phyloP scores from a whole-genome alignment of 2,888 invertebrate genomes.

The Agapetus fuscipes region DNA sequence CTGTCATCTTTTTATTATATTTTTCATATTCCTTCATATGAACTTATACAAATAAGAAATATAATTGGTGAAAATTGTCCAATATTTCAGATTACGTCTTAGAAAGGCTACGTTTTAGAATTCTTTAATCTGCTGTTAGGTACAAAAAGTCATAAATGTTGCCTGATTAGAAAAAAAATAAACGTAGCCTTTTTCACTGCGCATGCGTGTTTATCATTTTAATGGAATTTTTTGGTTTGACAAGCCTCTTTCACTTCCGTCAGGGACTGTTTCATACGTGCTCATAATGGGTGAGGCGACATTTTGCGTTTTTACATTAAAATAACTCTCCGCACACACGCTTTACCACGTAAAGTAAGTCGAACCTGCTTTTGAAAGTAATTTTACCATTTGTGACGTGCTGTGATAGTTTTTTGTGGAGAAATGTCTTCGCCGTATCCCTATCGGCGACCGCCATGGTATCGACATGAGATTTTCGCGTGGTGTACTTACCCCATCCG shows the following conservation, averaged over 20 bases:
- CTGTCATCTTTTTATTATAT: too few species aligned
- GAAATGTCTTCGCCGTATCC: too few species aligned
- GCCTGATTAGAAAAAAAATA: constrained; percentile 4
- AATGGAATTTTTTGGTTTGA: too few species aligned
- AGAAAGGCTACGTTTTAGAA: too few species aligned
- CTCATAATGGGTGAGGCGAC: constrained; percentile 44
- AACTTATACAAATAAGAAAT: too few species aligned
- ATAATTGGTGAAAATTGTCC: too few species aligned
- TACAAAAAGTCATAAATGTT: not conserved
- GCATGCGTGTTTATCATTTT: constrained; percentile 13
- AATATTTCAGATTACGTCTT: too few species aligned
- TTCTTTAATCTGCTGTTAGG: too few species aligned
- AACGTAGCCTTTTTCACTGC: constrained; percentile 13
- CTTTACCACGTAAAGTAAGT: constrained; percentile 29
- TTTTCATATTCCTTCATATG: too few species aligned
- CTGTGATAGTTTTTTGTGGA: too few species aligned
- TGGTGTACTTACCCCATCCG: constrained; percentile 39
- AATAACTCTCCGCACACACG: constrained; percentile 29
- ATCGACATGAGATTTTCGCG: constrained; percentile 48
- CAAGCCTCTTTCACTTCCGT: constrained; percentile 48
- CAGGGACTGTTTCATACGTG: constrained; percentile 47
- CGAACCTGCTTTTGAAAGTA: constrained; percentile 23
- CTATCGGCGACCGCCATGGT: constrained; percentile 37
- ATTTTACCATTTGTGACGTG: constrained; percentile 9
- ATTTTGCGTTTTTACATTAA: constrained; percentile 32